Conservation (phyloP, 53 echinoderm and acorn worm species). For the Paracentrotus lividus region DNA sequence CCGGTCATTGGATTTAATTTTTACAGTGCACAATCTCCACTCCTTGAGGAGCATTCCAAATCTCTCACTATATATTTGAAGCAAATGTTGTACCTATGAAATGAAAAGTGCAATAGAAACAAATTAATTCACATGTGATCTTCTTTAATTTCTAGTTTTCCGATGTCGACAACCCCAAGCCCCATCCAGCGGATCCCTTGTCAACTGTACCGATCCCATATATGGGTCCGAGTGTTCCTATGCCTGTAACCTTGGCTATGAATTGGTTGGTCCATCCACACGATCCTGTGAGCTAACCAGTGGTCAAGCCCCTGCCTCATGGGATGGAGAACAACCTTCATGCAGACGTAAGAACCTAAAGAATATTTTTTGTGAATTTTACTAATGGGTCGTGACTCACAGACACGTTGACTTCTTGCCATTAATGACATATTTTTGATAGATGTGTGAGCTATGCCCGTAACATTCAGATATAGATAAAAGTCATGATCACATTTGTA, state of each 20-base stretch:
- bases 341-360: conserved; percentile 58
- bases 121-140: neutral
- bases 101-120: too few species aligned
- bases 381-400: too few species aligned
- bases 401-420: too few species aligned
- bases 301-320: conserved; percentile 29
- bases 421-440: too few species aligned
- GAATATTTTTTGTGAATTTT: neutral
- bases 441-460: too few species aligned
- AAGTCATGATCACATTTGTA: too few species aligned
- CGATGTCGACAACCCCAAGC: conserved; percentile 73
- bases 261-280: conserved; percentile 62
- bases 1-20: too few species aligned
- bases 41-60: too few species aligned
- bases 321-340: conserved; percentile 60
- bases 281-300: conserved; percentile 72
- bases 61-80: too few species aligned
- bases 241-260: conserved; percentile 77
- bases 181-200: conserved; percentile 77
- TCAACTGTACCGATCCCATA: conserved; percentile 74
- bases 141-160: conserved; percentile 60
- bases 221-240: conserved; percentile 74
- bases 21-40: too few species aligned
- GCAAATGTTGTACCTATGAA: too few species aligned
- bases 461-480: too few species aligned